Base-by-base conservation (phyloP, 2,113 vertebrate genomes). In the Cranoglanis bouderius region DNA sequence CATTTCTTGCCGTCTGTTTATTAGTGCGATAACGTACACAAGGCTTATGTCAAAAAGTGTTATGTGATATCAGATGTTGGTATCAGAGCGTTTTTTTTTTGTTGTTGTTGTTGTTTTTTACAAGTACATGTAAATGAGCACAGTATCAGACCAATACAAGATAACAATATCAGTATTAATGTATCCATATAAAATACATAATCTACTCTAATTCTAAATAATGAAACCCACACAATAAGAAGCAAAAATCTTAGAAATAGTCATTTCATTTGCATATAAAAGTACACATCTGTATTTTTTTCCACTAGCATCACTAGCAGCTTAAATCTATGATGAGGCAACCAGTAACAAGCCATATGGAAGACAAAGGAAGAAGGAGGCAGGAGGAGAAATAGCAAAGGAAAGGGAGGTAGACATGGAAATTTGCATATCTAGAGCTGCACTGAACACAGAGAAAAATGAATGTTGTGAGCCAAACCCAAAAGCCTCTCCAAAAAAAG, bases 401-500 rank as follows among this genome's bases (percentile, higher is more conserved):
- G 24, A 26, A 26, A 77, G 24, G 35, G 70, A 43, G 40, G 38
- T 7, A 57, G 85, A 16, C 61, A 43, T 63, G 49, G 74, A 89
- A 88, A 63, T 83, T 35, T 83, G 55, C 57, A 84, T 84, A 80
- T 82, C 35, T 46, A n/a, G 82, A 65, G 82, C 26, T 84, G 57
- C 21, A 63, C 21, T 61, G 57, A 83, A 38, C 12, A 18, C 14
- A 65, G 5, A 32, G 29, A 49, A 43, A 63, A 51, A 70, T 10
- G 26, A 49, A 57, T 74, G 87, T 32, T 46, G 40, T 65, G 70
- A 84, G 57, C 80, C 80, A 87, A 90, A 75, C 40, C 80, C 78
- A 38, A n/a, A 61, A 86, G 57, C 26, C 57, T 26, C 88, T 86
- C 38, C 43, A 21, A 85, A 89, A 85, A n/a, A 8, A 61, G 63